phyloP scores from a whole-genome alignment of 2,113 vertebrate species.

The Anser brachyrhynchus region DNA sequence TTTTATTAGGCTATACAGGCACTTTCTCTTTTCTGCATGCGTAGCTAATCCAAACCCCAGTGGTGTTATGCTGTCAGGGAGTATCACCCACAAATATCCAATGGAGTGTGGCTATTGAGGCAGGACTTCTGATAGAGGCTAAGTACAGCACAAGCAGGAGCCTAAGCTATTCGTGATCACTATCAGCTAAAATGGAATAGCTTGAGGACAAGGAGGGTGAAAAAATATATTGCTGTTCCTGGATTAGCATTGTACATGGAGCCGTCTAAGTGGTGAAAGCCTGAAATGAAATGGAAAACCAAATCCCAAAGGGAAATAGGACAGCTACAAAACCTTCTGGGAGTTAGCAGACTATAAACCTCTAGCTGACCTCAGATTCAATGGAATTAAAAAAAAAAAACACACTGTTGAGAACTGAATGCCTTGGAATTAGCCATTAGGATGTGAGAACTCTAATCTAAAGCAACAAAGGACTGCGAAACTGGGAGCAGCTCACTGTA shows the following conservation, averaged over 20 bases:
- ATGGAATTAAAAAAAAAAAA: not conserved
- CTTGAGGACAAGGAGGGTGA: not conserved
- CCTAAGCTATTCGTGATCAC: not conserved
- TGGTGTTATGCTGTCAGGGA: slow-evolving; percentile 35
- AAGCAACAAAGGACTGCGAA: not conserved
- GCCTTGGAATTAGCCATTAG: not conserved
- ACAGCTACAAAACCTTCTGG: slow-evolving; percentile 12
- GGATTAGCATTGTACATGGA: not conserved
- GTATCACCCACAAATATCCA: slow-evolving; percentile 42
- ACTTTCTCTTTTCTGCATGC: slow-evolving; percentile 47
- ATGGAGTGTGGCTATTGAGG: not conserved
- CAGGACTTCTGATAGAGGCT: not conserved
- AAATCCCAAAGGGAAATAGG: not conserved
- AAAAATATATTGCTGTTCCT: not conserved
- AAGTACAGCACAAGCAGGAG: not conserved
- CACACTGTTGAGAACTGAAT: not conserved
- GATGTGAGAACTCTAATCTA: not conserved
- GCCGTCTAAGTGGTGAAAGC: not conserved
- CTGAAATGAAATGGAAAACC: slow-evolving; percentile 4
- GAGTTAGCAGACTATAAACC: not conserved
- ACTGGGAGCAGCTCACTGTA: not conserved
- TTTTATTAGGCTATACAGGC: slow-evolving; percentile 43
- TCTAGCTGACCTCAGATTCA: slow-evolving; percentile 19
- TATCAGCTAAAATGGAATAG: not conserved
- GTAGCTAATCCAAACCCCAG: slow-evolving; percentile 57